phyloP scores from a whole-genome alignment of 2,888 invertebrate genomes.

The Acanthococcus lagerstroemiae region DNA sequence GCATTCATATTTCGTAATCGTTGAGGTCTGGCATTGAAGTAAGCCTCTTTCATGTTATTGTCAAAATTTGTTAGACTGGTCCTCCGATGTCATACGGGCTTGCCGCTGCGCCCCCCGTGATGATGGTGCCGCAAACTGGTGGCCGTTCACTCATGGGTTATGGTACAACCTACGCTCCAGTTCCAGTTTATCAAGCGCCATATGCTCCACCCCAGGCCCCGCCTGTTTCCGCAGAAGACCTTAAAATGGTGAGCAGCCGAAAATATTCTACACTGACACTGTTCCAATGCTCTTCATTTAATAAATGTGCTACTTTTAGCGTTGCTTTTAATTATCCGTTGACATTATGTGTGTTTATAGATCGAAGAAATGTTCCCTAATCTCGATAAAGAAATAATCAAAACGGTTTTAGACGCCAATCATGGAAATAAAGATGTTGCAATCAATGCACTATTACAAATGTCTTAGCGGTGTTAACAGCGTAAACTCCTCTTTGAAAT shows the following conservation, averaged over 20 bases:
- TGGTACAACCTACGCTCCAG: slow-evolving; percentile 42
- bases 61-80: slow-evolving; percentile 8
- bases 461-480: slow-evolving; percentile 52
- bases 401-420: slow-evolving; percentile 80
- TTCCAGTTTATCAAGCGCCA: slow-evolving; percentile 44
- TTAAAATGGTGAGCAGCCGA: slow-evolving; percentile 50
- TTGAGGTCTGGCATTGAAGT: slow-evolving; percentile 42
- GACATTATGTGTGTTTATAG: slow-evolving; percentile 44
- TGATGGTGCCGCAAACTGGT: slow-evolving; percentile 55
- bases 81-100: slow-evolving; percentile 35
- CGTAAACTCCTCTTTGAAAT: background rate
- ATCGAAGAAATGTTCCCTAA: slow-evolving; percentile 95
- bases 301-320: background rate
- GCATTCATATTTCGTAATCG: slow-evolving; percentile 36
- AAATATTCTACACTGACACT: background rate
- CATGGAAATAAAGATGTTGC: slow-evolving; percentile 81
- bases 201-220: slow-evolving; percentile 43
- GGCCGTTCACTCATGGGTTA: slow-evolving; percentile 36
- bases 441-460: slow-evolving; percentile 79
- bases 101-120: slow-evolving; percentile 49
- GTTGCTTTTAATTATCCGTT: background rate
- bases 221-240: slow-evolving; percentile 48
- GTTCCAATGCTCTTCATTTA: background rate
- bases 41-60: slow-evolving; percentile 35
- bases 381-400: slow-evolving; percentile 85